phyloP scores from a whole-genome alignment of 2,888 invertebrate genomes.

The Neocrepidodera transversa region DNA sequence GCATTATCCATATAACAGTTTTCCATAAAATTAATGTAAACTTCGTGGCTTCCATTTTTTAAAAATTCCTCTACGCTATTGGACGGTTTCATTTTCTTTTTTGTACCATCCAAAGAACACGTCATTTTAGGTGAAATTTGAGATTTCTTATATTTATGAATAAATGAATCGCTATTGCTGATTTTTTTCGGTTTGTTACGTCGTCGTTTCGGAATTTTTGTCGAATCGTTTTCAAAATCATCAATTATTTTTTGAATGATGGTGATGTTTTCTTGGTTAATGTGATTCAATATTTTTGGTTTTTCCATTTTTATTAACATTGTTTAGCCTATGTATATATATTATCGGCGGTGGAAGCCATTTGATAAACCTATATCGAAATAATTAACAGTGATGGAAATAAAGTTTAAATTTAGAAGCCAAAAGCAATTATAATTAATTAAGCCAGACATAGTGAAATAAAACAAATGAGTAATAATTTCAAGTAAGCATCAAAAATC shows the following conservation, averaged over 20 bases:
- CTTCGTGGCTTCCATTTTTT: conserved; percentile 50
- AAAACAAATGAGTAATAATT: no score
- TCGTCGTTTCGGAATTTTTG: conserved; percentile 33
- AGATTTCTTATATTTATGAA: conserved; percentile 48
- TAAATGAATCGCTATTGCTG: conserved; percentile 50
- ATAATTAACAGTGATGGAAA: no score
- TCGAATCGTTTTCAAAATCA: conserved; percentile 50
- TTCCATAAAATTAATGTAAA: conserved; percentile 54
- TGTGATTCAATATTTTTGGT: conserved; percentile 36
- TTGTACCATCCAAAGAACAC: conserved; percentile 44
- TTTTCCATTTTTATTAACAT: conserved; percentile 41
- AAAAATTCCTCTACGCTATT: conserved; percentile 46
- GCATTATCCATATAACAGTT: conserved; percentile 50
- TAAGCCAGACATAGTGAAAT: no score
- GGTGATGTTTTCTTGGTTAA: conserved; percentile 52
- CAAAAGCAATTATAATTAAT: no score
- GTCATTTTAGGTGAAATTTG: conserved; percentile 51
- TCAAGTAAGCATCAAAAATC: no score
- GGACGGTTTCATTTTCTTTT: conserved; percentile 43
- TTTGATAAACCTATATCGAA: not conserved
- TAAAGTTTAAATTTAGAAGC: no score
- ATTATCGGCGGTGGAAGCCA: not conserved
- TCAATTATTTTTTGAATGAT: conserved; percentile 57
- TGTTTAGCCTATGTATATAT: conserved; percentile 11
- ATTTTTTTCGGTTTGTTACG: conserved; percentile 42